Percentiles rank a stretch among this genome's conserved stretches.
Conservation (phyloP, 2,797 vertebrate species). For the Alosa sapidissima region DNA sequence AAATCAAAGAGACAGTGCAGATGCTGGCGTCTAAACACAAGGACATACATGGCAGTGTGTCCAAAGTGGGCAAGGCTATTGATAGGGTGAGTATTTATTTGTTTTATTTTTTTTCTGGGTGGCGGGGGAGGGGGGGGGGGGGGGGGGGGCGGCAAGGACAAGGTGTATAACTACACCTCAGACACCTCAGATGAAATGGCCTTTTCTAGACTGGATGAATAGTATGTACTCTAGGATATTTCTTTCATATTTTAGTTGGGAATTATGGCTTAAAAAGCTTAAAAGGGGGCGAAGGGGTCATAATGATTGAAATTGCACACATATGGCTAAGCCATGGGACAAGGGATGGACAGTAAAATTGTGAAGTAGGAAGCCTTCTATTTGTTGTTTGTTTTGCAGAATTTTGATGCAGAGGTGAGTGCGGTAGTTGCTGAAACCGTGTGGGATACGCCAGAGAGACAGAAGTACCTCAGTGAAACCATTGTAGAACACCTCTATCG, state of each 20-base stretch:
- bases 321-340: background rate
- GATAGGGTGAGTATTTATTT: slow-evolving; percentile 76
- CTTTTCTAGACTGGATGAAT: background rate
- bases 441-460: slow-evolving; percentile 86
- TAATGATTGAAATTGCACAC: background rate
- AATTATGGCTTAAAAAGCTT: background rate
- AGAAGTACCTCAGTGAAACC: slow-evolving; percentile 85
- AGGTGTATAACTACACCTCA: background rate
- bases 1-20: slow-evolving; percentile 91
- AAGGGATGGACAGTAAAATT: background rate
- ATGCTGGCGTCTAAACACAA: slow-evolving; percentile 88
- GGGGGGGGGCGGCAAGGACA: too few species aligned
- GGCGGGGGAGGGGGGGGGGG: too few species aligned
- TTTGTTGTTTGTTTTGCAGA: slow-evolving; percentile 63
- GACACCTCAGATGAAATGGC: background rate
- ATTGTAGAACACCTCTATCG: slow-evolving; percentile 89
- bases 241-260: background rate
- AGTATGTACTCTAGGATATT: background rate
- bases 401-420: slow-evolving; percentile 90
- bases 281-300: background rate
- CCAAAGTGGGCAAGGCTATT: slow-evolving; percentile 90
- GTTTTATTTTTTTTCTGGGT: too few species aligned
- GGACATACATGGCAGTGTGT: slow-evolving; percentile 91
- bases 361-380: background rate
- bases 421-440: slow-evolving; percentile 86